Conservation (phyloP, 2,888 invertebrate species). For the Eustalomyia histrio region DNA sequence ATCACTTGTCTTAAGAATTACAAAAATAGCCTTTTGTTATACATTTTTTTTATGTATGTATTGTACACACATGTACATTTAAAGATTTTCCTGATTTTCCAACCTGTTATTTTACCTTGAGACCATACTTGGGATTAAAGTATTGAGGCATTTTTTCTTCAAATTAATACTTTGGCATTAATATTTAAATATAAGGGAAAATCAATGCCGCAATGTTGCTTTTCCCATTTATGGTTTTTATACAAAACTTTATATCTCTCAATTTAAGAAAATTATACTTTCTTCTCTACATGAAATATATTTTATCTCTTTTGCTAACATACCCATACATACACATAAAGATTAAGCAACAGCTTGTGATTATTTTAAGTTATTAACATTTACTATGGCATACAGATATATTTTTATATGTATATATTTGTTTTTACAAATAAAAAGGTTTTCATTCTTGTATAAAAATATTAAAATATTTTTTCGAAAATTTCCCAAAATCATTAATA, state of each 20-base stretch:
- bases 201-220: too few relatives aligned
- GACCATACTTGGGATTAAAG: not conserved
- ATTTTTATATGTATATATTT: constrained; percentile 3
- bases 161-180: not conserved
- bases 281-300: not conserved
- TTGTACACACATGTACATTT: not conserved
- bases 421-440: not conserved
- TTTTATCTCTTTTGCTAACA: not conserved
- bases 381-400: too few relatives aligned
- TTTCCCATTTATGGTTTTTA: not conserved
- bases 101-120: constrained; percentile 36
- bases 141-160: not conserved
- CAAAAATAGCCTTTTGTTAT: not conserved
- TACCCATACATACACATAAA: not conserved
- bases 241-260: not conserved
- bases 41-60: not conserved
- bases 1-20: constrained; percentile 8
- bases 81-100: constrained; percentile 10
- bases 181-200: too few relatives aligned
- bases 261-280: not conserved
- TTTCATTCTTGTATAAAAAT: not conserved
- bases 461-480: constrained; percentile 24
- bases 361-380: constrained; percentile 55
- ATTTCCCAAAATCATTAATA: constrained; percentile 61
- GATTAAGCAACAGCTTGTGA: constrained; percentile 57